Percentiles rank a stretch among this genome's conserved stretches.
Evolutionary conservation across 1,140 invertebrate species (phyloP).

Genomic region (Drosophila gunungcola): DNA sequence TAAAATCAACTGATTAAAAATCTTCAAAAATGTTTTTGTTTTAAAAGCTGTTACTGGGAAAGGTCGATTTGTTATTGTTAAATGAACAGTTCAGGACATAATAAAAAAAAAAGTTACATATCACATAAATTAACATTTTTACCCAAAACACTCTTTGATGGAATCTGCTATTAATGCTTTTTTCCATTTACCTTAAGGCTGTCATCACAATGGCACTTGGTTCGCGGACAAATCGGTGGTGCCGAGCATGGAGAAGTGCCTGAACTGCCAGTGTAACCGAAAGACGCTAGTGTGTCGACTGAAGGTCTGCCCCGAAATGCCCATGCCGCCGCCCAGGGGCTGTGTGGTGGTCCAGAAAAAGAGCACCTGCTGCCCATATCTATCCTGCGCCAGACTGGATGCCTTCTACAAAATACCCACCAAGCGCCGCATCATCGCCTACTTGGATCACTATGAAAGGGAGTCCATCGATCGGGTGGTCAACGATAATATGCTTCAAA

Average conservation of each 20-base stretch:
- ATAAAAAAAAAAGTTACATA: no score
- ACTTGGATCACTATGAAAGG: conserved; percentile 79
- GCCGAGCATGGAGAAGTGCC: conserved; percentile 90
- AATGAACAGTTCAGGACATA: no score
- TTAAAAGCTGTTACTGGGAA: no score
- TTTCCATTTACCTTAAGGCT: conserved; percentile 85
- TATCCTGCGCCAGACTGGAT: conserved; percentile 88
- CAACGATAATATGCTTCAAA: conserved; percentile 79
- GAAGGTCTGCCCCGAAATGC: conserved; percentile 90
- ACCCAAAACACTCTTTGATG: background rate
- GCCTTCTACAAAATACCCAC: conserved; percentile 85
- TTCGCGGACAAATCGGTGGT: conserved; percentile 88
- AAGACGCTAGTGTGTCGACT: conserved; percentile 91
- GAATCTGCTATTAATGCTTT: background rate
- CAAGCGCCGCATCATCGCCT: conserved; percentile 80
- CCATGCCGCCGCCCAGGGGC: conserved; percentile 89
- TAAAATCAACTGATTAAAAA: no score
- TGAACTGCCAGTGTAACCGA: conserved; percentile 90
- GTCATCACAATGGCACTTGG: conserved; percentile 88
- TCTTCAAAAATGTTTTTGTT: no score
- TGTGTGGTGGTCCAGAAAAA: conserved; percentile 89
- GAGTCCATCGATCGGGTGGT: conserved; percentile 84
- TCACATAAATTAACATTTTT: no score
- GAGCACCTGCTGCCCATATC: conserved; percentile 90
- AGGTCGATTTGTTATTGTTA: no score